Evolutionary conservation across 2,113 vertebrate species (phyloP).

Genomic region (Alligator sinensis): DNA sequence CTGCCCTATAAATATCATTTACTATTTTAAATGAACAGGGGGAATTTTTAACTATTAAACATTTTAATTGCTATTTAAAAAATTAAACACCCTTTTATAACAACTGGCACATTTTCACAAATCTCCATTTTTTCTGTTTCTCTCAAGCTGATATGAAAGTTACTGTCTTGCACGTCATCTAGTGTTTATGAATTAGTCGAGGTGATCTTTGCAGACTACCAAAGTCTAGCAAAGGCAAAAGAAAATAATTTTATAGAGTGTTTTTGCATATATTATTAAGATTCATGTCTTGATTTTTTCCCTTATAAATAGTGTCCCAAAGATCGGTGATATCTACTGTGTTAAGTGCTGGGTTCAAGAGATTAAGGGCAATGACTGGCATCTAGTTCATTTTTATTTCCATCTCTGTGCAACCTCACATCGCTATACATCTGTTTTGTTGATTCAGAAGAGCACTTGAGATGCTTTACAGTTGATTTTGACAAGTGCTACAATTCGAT

Average conservation of each 20-base stretch:
- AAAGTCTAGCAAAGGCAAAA: slow-evolving; percentile 54
- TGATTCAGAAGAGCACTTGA: slow-evolving; percentile 99
- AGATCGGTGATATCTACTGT: slow-evolving; percentile 80
- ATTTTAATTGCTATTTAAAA: slow-evolving; percentile 41
- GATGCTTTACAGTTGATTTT: slow-evolving; percentile 93
- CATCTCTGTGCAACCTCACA: slow-evolving; percentile 88
- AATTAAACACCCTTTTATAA: slow-evolving; percentile 3
- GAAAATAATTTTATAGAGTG: slow-evolving; percentile 77
- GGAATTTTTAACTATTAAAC: neutral
- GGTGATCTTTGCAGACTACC: slow-evolving; percentile 37
- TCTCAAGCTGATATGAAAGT: neutral
- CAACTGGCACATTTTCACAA: neutral
- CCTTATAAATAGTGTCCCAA: slow-evolving; percentile 75
- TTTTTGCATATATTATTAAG: slow-evolving; percentile 80
- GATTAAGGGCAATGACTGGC: slow-evolving; percentile 83
- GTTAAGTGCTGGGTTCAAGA: slow-evolving; percentile 86
- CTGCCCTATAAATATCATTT: neutral
- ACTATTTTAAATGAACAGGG: neutral
- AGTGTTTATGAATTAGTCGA: slow-evolving; percentile 53
- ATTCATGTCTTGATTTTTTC: slow-evolving; percentile 80
- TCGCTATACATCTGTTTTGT: slow-evolving; percentile 96
- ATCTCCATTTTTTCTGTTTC: neutral
- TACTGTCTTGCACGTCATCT: neutral
- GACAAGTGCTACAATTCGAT: slow-evolving; percentile 92
- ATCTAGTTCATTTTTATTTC: slow-evolving; percentile 86